Evolutionary conservation across 2,797 vertebrate species (phyloP), one percentile per base, ranked within the genome.

Genomic region (Anguilla obscura): DNA sequence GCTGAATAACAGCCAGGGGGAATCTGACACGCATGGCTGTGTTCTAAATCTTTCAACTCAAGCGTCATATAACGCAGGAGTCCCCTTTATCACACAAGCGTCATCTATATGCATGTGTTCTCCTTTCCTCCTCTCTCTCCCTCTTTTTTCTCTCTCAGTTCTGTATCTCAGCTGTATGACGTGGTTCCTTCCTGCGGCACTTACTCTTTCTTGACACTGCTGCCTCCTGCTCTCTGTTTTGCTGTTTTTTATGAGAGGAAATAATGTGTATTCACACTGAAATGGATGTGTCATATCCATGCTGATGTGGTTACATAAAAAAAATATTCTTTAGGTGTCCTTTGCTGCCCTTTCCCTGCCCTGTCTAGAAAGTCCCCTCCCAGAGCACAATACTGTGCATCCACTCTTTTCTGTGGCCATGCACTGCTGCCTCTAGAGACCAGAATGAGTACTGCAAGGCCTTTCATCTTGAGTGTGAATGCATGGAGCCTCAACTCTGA

Each of bases 11-110:
- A 24, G 40, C 79, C 79, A 14, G 45, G 21, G 79, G 45, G 3
- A 21, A 50, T 82, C 18, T 50, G 45, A 82, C 79, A 82, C 50
- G 63, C 40, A 66, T 54, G 74, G 74, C 63, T 66, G 27, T 84
- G 85, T 76, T 82, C 76, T 71, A 88, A 82, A 88, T 86, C 85
- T 76, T 54, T 83, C 85, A 83, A 84, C 58, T 66, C 45, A 69
- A 84, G 85, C 10, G 16, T 85, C 24, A 60, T 52, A 6, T 50
- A 71, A 71, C 9, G 36, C 21, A 86, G 30, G 58, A 86, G 52
- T 50, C 30, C 83, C 27, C 60, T 87, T 82, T 60, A 84, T 84
- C 80, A 87, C 0, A 80, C 14, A 6, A n/a, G 45, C 8, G 6
- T 87, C 63, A 45, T 48, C 50, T 56, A 12, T 24, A 88, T 88